Conservation (phyloP, 2,113 vertebrate species). For the Paraplagusia blochii region DNA sequence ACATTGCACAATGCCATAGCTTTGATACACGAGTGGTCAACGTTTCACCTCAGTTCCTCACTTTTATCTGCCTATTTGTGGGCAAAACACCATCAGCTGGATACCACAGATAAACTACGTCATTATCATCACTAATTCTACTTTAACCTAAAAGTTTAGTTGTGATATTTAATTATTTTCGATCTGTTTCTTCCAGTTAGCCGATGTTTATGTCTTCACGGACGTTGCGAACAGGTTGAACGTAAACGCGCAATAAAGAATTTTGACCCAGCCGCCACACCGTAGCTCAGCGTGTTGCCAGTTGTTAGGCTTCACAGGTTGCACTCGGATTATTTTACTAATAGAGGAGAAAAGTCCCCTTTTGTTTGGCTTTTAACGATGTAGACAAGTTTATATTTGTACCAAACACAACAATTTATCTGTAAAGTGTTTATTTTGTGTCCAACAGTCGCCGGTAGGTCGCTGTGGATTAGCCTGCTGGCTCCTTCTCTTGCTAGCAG, state of each 20-base stretch:
- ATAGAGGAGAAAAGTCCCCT: neutral
- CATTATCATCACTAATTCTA: too few relatives aligned
- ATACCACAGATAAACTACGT: too few relatives aligned
- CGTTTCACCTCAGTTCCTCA: too few relatives aligned
- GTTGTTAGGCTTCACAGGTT: conserved; percentile 1
- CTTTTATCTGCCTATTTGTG: too few relatives aligned
- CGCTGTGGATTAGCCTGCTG: conserved; percentile 3
- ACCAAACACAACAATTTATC: neutral
- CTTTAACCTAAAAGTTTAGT: too few relatives aligned
- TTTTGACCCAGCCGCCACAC: conserved; percentile 1
- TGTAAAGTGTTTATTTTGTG: neutral
- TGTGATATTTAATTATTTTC: too few relatives aligned
- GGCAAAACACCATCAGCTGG: too few relatives aligned
- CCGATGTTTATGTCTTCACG: too few relatives aligned
- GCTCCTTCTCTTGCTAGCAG: conserved; percentile 7
- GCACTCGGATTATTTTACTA: neutral
- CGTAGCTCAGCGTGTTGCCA: conserved; percentile 17
- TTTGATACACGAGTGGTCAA: too few relatives aligned
- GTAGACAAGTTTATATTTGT: neutral
- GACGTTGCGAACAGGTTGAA: too few relatives aligned
- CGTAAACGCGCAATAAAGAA: neutral
- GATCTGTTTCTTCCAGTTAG: too few relatives aligned
- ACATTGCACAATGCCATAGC: too few relatives aligned
- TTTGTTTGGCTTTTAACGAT: neutral
- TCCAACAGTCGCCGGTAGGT: neutral